These are phyloP conservation scores for Sesamia inferens DNA, from an alignment of 2,888 invertebrate species.

Conservation along the genomic window DNA sequence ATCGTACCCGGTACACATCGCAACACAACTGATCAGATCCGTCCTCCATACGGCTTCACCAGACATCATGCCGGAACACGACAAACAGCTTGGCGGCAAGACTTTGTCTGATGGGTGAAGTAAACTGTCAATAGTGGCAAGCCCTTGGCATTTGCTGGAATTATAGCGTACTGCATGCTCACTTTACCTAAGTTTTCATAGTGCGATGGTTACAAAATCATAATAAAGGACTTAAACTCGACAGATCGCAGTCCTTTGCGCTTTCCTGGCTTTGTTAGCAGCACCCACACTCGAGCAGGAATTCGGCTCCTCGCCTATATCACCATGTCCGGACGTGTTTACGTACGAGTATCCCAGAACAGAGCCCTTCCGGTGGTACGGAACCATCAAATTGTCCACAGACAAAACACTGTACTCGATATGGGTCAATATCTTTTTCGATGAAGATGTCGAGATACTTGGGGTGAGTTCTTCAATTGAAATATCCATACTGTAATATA, in stretches of 20 bases:
- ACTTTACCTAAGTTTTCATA: too few relatives aligned
- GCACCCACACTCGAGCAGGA: constrained; percentile 73
- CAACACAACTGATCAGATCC: too few relatives aligned
- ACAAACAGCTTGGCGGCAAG: too few relatives aligned
- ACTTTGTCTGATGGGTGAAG: too few relatives aligned
- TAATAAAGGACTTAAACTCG: not conserved
- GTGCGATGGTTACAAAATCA: too few relatives aligned
- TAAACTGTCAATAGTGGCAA: too few relatives aligned
- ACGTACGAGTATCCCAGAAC: constrained; percentile 87
- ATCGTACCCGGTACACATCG: too few relatives aligned
- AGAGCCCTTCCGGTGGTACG: constrained; percentile 91
- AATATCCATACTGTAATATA: not conserved
- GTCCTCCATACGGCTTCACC: too few relatives aligned
- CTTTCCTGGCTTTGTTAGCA: constrained; percentile 70
- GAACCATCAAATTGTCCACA: constrained; percentile 89
- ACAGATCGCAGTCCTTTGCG: constrained; percentile 69
- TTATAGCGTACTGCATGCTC: too few relatives aligned
- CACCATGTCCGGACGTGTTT: constrained; percentile 91
- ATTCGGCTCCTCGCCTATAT: constrained; percentile 67
- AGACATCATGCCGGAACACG: too few relatives aligned
- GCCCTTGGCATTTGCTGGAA: too few relatives aligned
- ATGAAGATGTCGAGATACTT: constrained; percentile 89
- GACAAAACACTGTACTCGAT: constrained; percentile 90
- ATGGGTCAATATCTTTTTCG: constrained; percentile 90
- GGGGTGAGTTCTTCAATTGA: constrained; percentile 84